Conservation (phyloP, 2,113 vertebrate species). For the Erpornis zantholeuca region DNA sequence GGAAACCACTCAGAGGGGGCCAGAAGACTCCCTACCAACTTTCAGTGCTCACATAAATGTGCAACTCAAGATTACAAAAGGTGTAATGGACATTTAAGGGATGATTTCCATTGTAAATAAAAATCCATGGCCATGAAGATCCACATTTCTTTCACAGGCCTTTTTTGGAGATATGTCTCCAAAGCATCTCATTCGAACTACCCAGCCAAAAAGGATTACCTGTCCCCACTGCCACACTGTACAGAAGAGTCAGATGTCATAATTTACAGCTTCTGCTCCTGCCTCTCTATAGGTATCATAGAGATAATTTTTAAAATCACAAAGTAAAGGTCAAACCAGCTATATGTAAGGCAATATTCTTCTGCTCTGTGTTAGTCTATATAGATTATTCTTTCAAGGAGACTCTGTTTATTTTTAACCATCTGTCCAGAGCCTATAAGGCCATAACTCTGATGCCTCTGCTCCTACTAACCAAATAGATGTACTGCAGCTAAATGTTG, state of each 20-base stretch:
- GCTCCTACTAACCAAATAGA: neutral
- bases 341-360: neutral
- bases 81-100: neutral
- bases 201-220: neutral
- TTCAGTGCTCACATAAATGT: neutral
- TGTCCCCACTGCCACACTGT: neutral
- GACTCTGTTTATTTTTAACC: neutral
- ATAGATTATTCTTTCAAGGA: neutral
- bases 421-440: neutral
- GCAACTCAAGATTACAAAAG: neutral
- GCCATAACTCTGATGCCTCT: neutral
- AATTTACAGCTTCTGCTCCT: neutral
- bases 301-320: neutral
- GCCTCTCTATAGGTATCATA: neutral
- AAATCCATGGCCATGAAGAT: neutral
- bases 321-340: neutral
- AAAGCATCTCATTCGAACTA: neutral
- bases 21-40: neutral
- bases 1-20: neutral
- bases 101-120: neutral
- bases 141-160: neutral
- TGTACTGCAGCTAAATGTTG: neutral
- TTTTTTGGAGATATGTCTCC: neutral
- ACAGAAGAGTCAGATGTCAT: neutral
- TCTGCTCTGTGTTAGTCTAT: neutral